A percentile compares a stretch with the other conserved stretches of the same genome.
Evolutionary conservation across 1,140 invertebrate species (phyloP).

Genomic region (Trinorchestia longiramus): DNA sequence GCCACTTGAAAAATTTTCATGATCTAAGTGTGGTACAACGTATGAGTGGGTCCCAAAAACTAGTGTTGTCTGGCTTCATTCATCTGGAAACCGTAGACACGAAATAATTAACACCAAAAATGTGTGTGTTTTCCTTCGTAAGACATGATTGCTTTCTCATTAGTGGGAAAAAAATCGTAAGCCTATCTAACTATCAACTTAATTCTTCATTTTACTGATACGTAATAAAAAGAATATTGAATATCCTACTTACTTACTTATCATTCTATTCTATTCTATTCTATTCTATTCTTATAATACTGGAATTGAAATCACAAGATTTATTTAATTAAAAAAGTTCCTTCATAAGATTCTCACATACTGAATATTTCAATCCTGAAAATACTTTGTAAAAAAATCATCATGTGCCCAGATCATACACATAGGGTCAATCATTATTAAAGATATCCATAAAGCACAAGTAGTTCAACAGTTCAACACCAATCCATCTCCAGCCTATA

Average conservation of each 20-base stretch:
- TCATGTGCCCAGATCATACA: neutral
- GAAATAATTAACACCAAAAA: neutral
- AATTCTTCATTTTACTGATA: no score
- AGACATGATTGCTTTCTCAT: no score
- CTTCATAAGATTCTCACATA: neutral
- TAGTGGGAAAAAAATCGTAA: no score
- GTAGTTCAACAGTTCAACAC: neutral
- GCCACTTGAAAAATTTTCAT: neutral
- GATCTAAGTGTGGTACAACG: no score
- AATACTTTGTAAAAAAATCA: neutral
- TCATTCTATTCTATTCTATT: no score
- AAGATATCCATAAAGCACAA: neutral
- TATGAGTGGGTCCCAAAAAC: neutral
- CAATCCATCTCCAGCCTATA: neutral
- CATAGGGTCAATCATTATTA: neutral
- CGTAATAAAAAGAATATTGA: no score
- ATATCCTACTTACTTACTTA: no score
- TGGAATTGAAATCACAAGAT: no score
- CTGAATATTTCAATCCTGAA: neutral
- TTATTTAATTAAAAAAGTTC: no score
- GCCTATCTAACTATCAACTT: no score
- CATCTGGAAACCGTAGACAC: neutral
- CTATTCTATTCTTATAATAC: no score
- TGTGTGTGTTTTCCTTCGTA: neutral
- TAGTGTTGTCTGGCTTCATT: neutral